Percentiles rank a stretch among this genome's conserved stretches.
These are phyloP conservation scores for Anoura caudifer DNA, from an alignment of 2,113 vertebrate genomes.

Conservation along the genomic window DNA sequence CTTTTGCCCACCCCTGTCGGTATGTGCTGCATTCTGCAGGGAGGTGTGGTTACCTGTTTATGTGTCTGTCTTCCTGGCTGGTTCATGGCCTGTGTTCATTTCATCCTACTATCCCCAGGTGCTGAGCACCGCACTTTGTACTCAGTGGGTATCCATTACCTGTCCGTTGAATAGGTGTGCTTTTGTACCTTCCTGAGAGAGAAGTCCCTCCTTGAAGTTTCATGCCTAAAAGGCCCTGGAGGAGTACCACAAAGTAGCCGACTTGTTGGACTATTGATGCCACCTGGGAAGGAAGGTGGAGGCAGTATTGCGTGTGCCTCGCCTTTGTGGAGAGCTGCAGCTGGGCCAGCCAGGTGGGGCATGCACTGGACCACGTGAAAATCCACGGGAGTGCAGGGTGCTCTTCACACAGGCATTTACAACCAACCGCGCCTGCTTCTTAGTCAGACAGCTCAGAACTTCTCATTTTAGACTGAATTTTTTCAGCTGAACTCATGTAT, in stretches of 20 bases:
- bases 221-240: not conserved
- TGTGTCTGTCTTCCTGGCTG: not conserved
- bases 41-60: not conserved
- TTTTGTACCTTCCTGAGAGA: not conserved
- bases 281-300: not conserved
- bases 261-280: not conserved
- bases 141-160: not conserved
- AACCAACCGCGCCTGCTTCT: accelerated
- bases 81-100: not conserved
- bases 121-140: not conserved
- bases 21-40: not conserved
- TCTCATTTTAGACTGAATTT: not conserved
- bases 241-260: not conserved
- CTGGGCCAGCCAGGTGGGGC: not conserved
- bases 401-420: not conserved
- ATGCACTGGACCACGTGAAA: accelerated
- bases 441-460: not conserved
- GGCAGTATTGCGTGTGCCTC: not conserved
- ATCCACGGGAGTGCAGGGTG: accelerated
- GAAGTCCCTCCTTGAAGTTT: not conserved
- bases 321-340: not conserved
- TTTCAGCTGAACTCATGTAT: not conserved
- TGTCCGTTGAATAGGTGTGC: not conserved
- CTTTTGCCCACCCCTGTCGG: not conserved
- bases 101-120: no score